Evolutionary conservation across 2,113 vertebrate genomes (phyloP), one percentile per base, ranked within the genome.

Genomic region (Orcinus orca): DNA sequence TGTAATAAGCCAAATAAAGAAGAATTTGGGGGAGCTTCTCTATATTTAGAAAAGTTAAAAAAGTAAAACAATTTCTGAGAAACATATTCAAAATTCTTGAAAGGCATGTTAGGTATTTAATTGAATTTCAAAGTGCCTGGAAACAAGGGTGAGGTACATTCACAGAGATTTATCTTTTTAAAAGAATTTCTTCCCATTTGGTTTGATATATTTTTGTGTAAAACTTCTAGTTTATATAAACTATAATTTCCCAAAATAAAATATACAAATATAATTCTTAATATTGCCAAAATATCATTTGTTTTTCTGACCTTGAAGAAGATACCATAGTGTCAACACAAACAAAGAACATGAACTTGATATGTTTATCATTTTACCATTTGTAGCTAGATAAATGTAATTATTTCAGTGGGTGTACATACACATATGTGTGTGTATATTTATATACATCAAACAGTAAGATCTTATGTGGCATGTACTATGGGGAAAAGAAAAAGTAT

Each of bases 161-260:
- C 77, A 71, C 31, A 95, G 88, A 97, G 95, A 97, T 18, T 95
- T 97, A 44, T 97, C 53, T 82, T 95, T 77, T 93, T 94, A 15
- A 90, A 96, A 76, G 3, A 62, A 12, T 65, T 97, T 97, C 76
- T 96, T 97, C 68, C 74, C 83, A 93, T 96, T 98, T 98, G 58
- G 87, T 95, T 97, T 88, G 5, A 92, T 97, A 97, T 96, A 90
- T 77, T 97, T 98, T 97, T 97, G 84, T 96, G 44, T 79, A 93
- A 97, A 98, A 97, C 76, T 90, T 97, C 93, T 96, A 68, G 58
- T 73, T 98, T 71, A 92, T 95, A 96, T 63, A 90, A 98, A 95
- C 70, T 88, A 91, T 96, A 96, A 88, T 96, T 98, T 98, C 94
- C 97, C 93, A 98, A 96, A 97, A 98, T 88, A 84, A 96, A 97